A percentile compares a stretch with the other conserved stretches of the same genome.
phyloP scores from a whole-genome alignment of 2,113 vertebrate genomes.

The Lasiurus borealis region DNA sequence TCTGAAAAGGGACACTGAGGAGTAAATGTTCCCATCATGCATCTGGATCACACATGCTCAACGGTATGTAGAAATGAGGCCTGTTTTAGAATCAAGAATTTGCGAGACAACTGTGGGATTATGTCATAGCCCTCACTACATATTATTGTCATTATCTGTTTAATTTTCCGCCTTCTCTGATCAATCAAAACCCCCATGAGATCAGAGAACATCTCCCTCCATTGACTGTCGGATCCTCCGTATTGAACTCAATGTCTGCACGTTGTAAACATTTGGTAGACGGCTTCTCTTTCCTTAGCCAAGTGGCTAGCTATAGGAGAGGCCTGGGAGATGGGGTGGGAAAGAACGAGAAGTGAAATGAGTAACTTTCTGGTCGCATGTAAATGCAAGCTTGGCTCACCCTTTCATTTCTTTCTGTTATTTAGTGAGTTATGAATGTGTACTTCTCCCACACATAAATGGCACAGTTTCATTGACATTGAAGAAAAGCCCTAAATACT shows the following conservation, averaged over 20 bases:
- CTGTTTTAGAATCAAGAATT: slow-evolving; percentile 57
- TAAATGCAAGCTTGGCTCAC: background rate
- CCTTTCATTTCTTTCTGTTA: background rate
- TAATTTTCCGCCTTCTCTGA: slow-evolving; percentile 58
- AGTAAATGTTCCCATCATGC: slow-evolving; percentile 51
- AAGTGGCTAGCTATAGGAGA: background rate
- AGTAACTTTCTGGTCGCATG: background rate
- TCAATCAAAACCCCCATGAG: background rate
- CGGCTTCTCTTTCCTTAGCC: slow-evolving; percentile 22
- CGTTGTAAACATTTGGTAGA: slow-evolving; percentile 7
- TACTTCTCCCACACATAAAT: background rate
- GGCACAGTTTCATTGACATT: background rate
- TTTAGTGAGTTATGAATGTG: background rate
- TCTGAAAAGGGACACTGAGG: background rate
- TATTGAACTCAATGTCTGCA: background rate
- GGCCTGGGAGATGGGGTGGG: background rate
- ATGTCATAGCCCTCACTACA: slow-evolving; percentile 46
- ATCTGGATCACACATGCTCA: slow-evolving; percentile 74
- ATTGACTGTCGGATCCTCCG: background rate
- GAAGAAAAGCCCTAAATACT: background rate
- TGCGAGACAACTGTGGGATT: slow-evolving; percentile 52
- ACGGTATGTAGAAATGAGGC: slow-evolving; percentile 1
- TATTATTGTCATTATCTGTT: slow-evolving; percentile 60
- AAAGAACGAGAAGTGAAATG: background rate
- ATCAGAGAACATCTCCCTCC: background rate